Percentiles rank a stretch among this genome's conserved stretches.
phyloP scores from a whole-genome alignment of 1,140 invertebrate genomes.

The Portunus trituberculatus region DNA sequence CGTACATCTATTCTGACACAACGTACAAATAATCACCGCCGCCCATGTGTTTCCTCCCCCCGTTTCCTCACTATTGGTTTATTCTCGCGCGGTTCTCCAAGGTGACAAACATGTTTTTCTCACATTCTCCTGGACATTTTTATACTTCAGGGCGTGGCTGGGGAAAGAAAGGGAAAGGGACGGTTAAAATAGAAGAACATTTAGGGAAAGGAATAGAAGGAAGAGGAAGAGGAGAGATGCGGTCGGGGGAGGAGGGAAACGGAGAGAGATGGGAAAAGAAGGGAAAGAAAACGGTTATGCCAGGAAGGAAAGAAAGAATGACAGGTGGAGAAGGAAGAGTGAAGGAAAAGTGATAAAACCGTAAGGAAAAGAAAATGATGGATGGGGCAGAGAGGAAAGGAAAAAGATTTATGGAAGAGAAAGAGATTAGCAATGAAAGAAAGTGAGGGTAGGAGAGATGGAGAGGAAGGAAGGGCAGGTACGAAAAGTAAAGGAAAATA shows the following conservation, averaged over 20 bases:
- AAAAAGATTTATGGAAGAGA: too few species aligned
- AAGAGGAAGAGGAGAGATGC: not conserved
- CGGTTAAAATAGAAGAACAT: not conserved
- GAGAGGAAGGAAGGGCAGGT: too few species aligned
- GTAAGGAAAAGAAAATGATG: too few species aligned
- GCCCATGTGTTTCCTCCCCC: too few species aligned
- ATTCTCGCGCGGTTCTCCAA: not conserved
- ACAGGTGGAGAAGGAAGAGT: not conserved
- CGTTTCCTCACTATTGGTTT: too few species aligned
- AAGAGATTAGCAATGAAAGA: too few species aligned
- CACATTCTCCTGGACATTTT: not conserved
- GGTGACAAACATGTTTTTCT: slow-evolving; percentile 9
- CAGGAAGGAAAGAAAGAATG: not conserved
- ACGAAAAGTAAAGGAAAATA: too few species aligned
- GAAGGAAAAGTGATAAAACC: not conserved
- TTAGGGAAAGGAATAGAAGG: not conserved
- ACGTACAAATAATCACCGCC: not conserved
- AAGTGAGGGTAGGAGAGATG: too few species aligned
- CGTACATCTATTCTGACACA: too few species aligned
- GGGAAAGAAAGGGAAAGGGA: not conserved
- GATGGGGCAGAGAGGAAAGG: too few species aligned
- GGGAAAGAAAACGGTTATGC: too few species aligned
- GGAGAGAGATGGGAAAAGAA: not conserved
- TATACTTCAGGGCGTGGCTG: not conserved
- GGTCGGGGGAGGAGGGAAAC: not conserved